Conservation (phyloP, 2,888 invertebrate species). For the Carcina quercana region DNA sequence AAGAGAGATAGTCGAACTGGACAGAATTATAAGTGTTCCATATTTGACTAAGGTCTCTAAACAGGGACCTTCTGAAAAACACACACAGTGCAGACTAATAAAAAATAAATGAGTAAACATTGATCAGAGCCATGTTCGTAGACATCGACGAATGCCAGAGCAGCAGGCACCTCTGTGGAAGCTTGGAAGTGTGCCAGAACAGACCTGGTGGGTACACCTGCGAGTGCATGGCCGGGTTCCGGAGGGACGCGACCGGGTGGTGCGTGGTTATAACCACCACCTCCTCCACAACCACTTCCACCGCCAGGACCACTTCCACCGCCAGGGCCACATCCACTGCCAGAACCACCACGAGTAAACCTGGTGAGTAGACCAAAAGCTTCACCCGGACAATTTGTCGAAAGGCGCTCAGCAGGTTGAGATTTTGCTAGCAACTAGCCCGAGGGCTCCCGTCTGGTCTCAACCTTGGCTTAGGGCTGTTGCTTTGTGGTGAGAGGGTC, state of each 20-base stretch:
- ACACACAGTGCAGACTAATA: too few species aligned
- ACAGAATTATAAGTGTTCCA: too few species aligned
- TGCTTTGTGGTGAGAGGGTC: too few species aligned
- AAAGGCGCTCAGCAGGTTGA: too few species aligned
- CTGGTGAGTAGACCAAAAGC: not conserved
- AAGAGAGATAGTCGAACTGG: too few species aligned
- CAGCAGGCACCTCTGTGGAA: conserved; percentile 65
- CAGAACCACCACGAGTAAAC: conserved; percentile 19
- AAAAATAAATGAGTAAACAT: too few species aligned
- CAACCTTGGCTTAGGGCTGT: too few species aligned
- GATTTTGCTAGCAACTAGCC: too few species aligned
- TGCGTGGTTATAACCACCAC: conserved; percentile 22
- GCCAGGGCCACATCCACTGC: conserved; percentile 22
- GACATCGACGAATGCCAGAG: conserved; percentile 85
- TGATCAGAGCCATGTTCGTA: too few species aligned
- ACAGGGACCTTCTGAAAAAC: too few species aligned
- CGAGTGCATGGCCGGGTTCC: conserved; percentile 83
- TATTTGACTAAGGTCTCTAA: not conserved
- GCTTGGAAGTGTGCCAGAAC: conserved; percentile 80
- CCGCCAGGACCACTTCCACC: conserved; percentile 18
- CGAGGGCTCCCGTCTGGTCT: too few species aligned
- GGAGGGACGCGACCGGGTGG: conserved; percentile 65
- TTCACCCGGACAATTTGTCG: too few species aligned
- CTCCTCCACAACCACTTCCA: conserved; percentile 17
- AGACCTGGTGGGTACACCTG: conserved; percentile 86